A percentile compares a stretch with the other conserved stretches of the same genome.
phyloP scores from a whole-genome alignment of 2,113 vertebrate species.

The Catagonus wagneri region DNA sequence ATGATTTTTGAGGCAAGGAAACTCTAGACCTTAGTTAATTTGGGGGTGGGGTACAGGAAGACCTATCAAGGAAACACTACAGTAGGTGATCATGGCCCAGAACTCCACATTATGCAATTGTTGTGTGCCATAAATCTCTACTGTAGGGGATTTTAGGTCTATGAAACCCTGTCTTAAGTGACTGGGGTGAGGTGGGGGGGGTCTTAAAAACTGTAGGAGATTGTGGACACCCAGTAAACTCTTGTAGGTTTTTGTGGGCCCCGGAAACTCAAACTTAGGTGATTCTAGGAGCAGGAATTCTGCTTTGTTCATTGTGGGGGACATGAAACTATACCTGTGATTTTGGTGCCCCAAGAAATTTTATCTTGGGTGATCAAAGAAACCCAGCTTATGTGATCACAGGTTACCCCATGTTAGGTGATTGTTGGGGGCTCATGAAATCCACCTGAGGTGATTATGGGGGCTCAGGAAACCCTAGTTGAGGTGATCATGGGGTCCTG shows the following conservation, averaged over 20 bases:
- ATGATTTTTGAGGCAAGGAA: neutral
- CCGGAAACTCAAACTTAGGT: neutral
- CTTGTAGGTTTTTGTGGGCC: neutral
- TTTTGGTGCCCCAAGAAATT: neutral
- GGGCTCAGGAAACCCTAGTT: neutral
- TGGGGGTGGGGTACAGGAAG: neutral
- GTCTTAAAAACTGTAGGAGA: neutral
- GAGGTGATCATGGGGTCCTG: neutral
- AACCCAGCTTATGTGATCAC: neutral
- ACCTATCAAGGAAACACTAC: neutral
- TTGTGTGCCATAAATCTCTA: neutral
- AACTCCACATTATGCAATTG: neutral
- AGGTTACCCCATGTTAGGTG: neutral
- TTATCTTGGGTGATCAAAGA: neutral
- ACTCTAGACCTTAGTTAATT: neutral
- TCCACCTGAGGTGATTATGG: neutral
- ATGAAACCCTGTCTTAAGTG: neutral
- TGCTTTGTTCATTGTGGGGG: neutral
- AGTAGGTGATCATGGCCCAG: neutral
- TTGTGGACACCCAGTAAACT: neutral
- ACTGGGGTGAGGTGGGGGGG: no score
- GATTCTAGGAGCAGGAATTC: neutral
- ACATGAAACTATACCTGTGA: neutral
- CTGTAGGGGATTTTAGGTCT: neutral
- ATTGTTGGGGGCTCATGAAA: neutral